Evolutionary conservation across 1,140 invertebrate genomes (phyloP).

Genomic region (Battus philenor): DNA sequence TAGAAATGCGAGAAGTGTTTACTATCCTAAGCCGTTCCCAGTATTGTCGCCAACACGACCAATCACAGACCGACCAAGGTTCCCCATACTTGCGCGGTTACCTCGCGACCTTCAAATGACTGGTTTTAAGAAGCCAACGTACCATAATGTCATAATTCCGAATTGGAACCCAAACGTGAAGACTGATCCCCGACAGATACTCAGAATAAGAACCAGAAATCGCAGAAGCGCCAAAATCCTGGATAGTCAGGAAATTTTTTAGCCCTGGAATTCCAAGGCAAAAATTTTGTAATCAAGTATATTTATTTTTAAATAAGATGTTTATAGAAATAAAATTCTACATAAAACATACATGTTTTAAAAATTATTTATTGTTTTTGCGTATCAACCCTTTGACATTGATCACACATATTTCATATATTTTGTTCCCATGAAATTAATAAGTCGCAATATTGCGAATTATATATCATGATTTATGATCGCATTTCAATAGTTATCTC

Average conservation of each 20-base stretch:
- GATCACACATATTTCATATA: too few relatives aligned
- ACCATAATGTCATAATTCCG: constrained; percentile 30
- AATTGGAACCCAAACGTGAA: constrained; percentile 35
- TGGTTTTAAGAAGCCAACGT: constrained; percentile 23
- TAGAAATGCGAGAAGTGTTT: constrained; percentile 33
- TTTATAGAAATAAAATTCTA: too few relatives aligned
- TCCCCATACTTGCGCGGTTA: constrained; percentile 22
- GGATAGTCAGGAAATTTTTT: constrained; percentile 14
- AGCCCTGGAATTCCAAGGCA: too few relatives aligned
- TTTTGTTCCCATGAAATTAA: too few relatives aligned
- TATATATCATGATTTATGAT: too few relatives aligned
- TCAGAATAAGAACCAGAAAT: constrained; percentile 16
- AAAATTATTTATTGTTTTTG: too few relatives aligned
- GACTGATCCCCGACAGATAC: constrained; percentile 24
- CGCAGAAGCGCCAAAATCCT: constrained; percentile 12
- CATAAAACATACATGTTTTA: too few relatives aligned
- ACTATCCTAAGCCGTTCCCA: neutral
- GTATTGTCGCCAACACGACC: neutral
- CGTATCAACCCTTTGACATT: too few relatives aligned
- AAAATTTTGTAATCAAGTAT: too few relatives aligned
- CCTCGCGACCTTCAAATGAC: constrained; percentile 24
- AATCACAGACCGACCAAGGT: neutral
- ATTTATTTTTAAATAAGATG: too few relatives aligned
- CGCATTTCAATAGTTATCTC: too few relatives aligned
- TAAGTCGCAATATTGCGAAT: too few relatives aligned